Evolutionary conservation across 2,888 invertebrate genomes (phyloP).

Genomic region (Deroplatys truncata): DNA sequence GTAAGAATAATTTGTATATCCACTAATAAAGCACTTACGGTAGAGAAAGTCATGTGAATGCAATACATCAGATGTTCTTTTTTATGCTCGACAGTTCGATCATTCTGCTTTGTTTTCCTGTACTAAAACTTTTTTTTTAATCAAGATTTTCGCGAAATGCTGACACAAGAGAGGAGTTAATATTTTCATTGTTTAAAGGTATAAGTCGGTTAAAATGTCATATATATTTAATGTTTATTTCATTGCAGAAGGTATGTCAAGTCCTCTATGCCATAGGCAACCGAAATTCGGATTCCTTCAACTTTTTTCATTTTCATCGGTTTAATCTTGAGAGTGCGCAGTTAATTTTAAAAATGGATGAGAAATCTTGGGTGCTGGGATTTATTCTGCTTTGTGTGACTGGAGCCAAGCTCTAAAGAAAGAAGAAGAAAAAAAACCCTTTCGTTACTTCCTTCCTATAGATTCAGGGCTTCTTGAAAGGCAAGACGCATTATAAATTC

Average conservation of each 20-base stretch:
- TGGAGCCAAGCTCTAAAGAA: background rate
- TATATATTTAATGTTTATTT: background rate
- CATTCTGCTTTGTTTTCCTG: no score
- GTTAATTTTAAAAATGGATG: background rate
- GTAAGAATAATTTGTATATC: no score
- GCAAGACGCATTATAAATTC: background rate
- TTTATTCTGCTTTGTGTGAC: background rate
- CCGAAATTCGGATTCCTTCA: background rate
- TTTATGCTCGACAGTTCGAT: no score
- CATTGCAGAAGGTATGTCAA: background rate
- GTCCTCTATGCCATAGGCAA: background rate
- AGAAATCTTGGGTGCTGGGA: background rate
- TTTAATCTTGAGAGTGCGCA: background rate
- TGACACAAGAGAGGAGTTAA: no score
- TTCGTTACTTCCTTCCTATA: background rate
- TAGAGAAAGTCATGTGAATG: no score
- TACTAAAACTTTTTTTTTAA: no score
- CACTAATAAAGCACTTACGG: no score
- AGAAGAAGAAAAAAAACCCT: background rate
- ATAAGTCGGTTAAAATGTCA: background rate
- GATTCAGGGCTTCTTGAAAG: background rate
- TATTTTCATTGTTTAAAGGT: background rate
- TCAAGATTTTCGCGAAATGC: no score
- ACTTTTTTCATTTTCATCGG: background rate
- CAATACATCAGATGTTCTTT: no score